Evolutionary conservation across 92 coral and sea anemone species (phyloP).

Genomic region (Pocillopora grandis): DNA sequence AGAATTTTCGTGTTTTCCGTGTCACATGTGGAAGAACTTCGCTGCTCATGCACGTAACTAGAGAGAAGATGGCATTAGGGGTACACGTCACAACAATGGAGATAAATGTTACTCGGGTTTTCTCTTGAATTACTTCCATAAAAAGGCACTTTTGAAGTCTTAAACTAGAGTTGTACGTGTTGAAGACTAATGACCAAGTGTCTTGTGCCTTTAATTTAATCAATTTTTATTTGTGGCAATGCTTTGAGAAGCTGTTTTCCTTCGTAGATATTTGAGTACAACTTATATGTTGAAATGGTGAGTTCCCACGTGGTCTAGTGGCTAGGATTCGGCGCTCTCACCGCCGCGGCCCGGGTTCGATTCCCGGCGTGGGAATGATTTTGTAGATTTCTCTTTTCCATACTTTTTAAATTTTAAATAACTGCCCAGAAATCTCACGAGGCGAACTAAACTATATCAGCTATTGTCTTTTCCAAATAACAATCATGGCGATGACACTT

Average conservation of each 20-base stretch:
- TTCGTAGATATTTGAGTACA: no score
- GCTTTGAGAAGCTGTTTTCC: no score
- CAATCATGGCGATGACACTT: no score
- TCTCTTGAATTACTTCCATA: background rate
- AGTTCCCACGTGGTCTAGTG: constrained; percentile 63
- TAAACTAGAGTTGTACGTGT: background rate
- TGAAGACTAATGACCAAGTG: background rate
- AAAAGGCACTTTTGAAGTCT: background rate
- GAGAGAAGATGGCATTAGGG: constrained; percentile 26
- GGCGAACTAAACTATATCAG: no score
- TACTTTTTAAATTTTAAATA: no score
- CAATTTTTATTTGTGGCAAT: no score
- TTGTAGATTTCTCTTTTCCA: no score
- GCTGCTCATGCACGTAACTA: constrained; percentile 10
- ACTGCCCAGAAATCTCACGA: no score
- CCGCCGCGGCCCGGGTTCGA: constrained; percentile 90
- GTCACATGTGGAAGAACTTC: constrained; percentile 6
- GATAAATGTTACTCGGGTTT: background rate
- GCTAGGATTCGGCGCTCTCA: constrained; percentile 86
- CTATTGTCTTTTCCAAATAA: no score
- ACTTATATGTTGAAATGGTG: no score
- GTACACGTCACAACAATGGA: background rate
- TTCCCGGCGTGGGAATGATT: constrained; percentile 20
- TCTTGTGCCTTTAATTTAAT: background rate
- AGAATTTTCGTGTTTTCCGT: background rate